Conservation (phyloP, 2,113 vertebrate species). For the Brachyistius frenatus region DNA sequence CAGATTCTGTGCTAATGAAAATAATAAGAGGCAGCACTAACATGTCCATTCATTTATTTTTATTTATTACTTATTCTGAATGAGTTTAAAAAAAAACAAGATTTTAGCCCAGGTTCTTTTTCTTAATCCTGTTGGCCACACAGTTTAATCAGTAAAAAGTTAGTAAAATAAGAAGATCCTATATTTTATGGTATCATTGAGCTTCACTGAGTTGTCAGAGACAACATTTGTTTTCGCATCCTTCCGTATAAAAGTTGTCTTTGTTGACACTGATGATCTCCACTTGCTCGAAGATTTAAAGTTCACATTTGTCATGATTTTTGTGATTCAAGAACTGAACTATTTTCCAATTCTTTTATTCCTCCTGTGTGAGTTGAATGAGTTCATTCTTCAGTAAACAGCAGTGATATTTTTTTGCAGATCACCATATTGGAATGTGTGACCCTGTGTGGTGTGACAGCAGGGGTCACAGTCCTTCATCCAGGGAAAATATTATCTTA, state of each 20-base stretch:
- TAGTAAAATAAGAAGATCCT: no score
- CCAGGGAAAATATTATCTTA: conserved; percentile 49
- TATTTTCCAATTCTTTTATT: conserved; percentile 25
- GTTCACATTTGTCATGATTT: conserved; percentile 36
- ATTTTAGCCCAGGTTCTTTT: no score
- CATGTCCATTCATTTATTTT: no score
- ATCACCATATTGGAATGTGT: conserved; percentile 63
- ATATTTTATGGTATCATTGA: no score
- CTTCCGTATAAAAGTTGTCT: background rate
- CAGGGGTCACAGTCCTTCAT: conserved; percentile 29
- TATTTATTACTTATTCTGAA: no score
- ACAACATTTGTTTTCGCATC: no score
- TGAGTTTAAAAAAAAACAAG: no score
- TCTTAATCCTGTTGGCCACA: no score
- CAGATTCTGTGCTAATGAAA: no score
- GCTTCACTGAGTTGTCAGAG: no score
- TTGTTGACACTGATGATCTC: conserved; percentile 12
- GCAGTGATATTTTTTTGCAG: conserved; percentile 23
- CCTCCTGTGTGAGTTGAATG: conserved; percentile 63
- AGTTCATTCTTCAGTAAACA: conserved; percentile 58
- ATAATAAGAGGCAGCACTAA: no score
- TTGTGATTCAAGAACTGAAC: conserved; percentile 15
- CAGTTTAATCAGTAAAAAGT: no score
- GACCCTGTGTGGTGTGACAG: conserved; percentile 53
- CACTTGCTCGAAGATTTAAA: conserved; percentile 10